phyloP scores from a whole-genome alignment of 2,888 invertebrate species.

The Cryptophagus acutangulus region DNA sequence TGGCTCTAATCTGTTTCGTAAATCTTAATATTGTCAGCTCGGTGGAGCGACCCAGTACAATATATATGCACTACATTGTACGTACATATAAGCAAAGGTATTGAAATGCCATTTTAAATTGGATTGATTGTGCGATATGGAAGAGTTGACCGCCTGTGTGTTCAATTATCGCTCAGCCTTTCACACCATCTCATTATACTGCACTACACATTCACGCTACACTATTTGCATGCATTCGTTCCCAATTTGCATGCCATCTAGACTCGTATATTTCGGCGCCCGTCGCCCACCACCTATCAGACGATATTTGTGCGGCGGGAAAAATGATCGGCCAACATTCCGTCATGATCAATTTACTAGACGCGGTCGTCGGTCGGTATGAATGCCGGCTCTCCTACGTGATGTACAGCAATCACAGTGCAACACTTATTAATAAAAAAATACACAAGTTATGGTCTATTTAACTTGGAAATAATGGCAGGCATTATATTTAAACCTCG shows the following conservation, averaged over 20 bases:
- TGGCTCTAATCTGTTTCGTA: constrained; percentile 34
- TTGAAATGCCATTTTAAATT: constrained; percentile 45
- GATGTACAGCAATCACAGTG: too few relatives aligned
- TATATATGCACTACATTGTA: constrained; percentile 31
- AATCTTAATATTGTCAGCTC: constrained; percentile 41
- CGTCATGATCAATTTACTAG: too few relatives aligned
- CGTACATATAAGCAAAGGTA: constrained; percentile 35
- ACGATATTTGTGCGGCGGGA: too few relatives aligned
- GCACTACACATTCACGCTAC: too few relatives aligned
- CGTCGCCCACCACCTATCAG: too few relatives aligned
- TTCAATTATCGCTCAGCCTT: neutral
- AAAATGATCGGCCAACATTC: too few relatives aligned
- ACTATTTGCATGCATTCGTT: too few relatives aligned
- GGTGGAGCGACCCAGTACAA: constrained; percentile 21
- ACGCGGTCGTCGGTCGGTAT: too few relatives aligned
- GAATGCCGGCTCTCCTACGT: too few relatives aligned
- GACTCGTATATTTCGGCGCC: too few relatives aligned
- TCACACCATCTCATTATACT: neutral
- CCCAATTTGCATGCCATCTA: too few relatives aligned
- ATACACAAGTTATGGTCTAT: constrained; percentile 30
- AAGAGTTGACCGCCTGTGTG: constrained; percentile 18
- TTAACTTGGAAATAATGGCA: constrained; percentile 32
- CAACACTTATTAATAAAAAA: too few relatives aligned
- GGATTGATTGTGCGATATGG: constrained; percentile 45
- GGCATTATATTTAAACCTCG: constrained; percentile 24